Evolutionary conservation across 2,888 invertebrate species (phyloP).

Genomic region (Caenorhabditis imperialis): DNA sequence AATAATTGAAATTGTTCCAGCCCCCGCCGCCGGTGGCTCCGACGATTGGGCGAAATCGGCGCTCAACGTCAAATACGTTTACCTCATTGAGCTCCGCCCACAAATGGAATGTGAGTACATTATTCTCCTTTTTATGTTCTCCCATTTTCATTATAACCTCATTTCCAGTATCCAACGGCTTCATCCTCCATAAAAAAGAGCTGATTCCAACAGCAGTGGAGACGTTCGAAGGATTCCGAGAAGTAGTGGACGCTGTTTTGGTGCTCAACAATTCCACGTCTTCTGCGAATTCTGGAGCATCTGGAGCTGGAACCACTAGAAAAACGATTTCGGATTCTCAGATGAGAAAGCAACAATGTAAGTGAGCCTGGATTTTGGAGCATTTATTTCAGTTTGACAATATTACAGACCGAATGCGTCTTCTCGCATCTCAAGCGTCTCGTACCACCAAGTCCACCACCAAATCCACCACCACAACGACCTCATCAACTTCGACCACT

Average conservation of each 20-base stretch:
- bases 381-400: not conserved
- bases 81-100: conserved; percentile 75
- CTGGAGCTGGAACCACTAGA: conserved; percentile 31
- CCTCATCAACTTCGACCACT: conserved; percentile 20
- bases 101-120: conserved; percentile 69
- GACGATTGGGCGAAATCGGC: conserved; percentile 77
- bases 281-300: conserved; percentile 13
- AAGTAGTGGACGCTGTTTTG: conserved; percentile 71
- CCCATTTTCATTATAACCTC: not conserved
- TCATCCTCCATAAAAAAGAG: conserved; percentile 76
- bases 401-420: conserved; percentile 41
- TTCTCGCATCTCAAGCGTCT: conserved; percentile 34
- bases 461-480: conserved; percentile 20
- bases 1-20: conserved; percentile 40
- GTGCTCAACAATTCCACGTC: conserved; percentile 53
- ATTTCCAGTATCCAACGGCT: conserved; percentile 73
- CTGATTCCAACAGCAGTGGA: conserved; percentile 76
- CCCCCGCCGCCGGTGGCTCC: conserved; percentile 75
- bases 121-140: not conserved
- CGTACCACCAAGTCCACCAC: conserved; percentile 8
- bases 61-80: conserved; percentile 75
- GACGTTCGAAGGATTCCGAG: conserved; percentile 76
- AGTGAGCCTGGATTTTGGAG: not conserved
- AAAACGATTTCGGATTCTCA: conserved; percentile 55
- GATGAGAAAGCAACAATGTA: conserved; percentile 59